Evolutionary conservation across 2,113 vertebrate genomes (phyloP), one percentile per base, ranked within the genome.

Genomic region (Macaca mulatta): DNA sequence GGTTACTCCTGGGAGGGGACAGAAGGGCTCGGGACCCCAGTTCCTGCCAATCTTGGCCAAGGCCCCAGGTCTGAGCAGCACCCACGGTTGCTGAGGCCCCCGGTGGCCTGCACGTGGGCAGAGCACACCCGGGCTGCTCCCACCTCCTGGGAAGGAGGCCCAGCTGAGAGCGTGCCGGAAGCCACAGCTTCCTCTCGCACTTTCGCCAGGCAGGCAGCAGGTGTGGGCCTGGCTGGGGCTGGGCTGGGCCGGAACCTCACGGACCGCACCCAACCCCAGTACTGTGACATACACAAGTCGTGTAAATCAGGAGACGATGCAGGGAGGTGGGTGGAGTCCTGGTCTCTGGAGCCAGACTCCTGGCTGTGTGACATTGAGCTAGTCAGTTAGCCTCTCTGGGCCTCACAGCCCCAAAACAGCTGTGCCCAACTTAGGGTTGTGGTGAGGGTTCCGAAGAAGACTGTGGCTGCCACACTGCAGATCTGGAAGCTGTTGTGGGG

Each of bases 111-210:
- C 72, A 64, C 67, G 18, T 93, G 96, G 64, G 67, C 81, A 72
- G 43, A 90, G 89, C 80, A 55, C 25, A 52, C 85, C 5, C 4
- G 6, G n/a, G 45, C 55, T 43, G 64, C 57, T 93, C 69, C 90
- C 48, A 55, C 72, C 2, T 30, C 94, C 84, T 87, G 86, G 67
- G 81, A 95, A 93, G 86, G 94, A 93, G 94, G 93, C 93, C 89
- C 77, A 55, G 90, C 75, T 59, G 38, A 38, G 64, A 79, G 87
- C 43, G 50, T 2, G 0, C 84, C 67, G 98, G 98, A 99, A 99
- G 98, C 98, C 98, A 25, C 98, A 98, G 98, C 98, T 99, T 99
- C 98, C 98, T 99, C 50, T 23, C 87, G 5, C 8, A 18, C n/a
- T 98, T 98, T 96, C 90, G 74, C 94, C 97, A 97, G 94, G 86